Percentiles rank a stretch among this genome's conserved stretches.
Conservation (phyloP, 2,888 invertebrate species). For the Hyalella azteca region DNA sequence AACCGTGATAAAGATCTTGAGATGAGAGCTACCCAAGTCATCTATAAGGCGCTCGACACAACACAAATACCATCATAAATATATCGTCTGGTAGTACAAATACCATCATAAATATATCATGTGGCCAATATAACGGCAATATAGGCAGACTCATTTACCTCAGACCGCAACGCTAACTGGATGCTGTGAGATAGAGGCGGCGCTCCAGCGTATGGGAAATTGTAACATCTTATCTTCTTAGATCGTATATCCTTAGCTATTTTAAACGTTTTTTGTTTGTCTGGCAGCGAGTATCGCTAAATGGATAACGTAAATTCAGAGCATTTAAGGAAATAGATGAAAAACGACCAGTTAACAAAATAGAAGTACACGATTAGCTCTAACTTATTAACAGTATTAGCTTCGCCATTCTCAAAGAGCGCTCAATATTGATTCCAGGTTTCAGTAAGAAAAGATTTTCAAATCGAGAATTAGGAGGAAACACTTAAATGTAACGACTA, state of each 20-base stretch:
- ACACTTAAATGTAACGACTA: too few relatives aligned
- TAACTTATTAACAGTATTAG: too few relatives aligned
- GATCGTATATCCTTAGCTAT: neutral
- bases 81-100: neutral
- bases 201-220: neutral
- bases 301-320: too few relatives aligned
- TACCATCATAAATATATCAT: neutral
- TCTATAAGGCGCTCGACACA: conserved; percentile 24
- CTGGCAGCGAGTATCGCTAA: too few relatives aligned
- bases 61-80: conserved; percentile 30
- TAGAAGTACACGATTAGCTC: too few relatives aligned
- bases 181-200: neutral
- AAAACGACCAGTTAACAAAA: too few relatives aligned
- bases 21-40: neutral
- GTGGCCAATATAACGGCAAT: too few relatives aligned
- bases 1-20: conserved; percentile 21
- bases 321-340: too few relatives aligned
- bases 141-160: neutral
- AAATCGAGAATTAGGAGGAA: too few relatives aligned
- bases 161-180: neutral
- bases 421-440: too few relatives aligned
- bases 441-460: too few relatives aligned
- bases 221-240: neutral
- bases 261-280: neutral
- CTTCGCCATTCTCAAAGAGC: too few relatives aligned